phyloP scores from a whole-genome alignment of 2,113 vertebrate species.

The Alexandromys fortis region DNA sequence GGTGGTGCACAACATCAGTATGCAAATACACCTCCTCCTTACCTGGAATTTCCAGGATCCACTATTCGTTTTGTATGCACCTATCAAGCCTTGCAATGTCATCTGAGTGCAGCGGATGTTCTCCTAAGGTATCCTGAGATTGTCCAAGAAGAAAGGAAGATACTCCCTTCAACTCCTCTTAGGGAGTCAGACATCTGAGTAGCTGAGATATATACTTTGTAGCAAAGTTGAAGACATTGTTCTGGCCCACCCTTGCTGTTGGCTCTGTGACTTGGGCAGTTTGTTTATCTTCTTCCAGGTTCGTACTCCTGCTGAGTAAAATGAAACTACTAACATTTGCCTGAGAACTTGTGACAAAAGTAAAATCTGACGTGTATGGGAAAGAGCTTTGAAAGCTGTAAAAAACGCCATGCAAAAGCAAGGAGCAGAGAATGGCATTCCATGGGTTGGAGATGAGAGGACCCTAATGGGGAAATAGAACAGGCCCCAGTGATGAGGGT shows the following conservation, averaged over 20 bases:
- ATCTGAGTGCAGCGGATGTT: not conserved
- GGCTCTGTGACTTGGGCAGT: slow-evolving; percentile 64
- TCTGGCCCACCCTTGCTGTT: not conserved
- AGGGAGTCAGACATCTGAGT: not conserved
- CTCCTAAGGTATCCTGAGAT: not conserved
- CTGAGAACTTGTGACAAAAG: slow-evolving; percentile 18
- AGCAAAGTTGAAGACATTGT: not conserved
- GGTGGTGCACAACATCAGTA: not conserved
- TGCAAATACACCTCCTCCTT: not conserved
- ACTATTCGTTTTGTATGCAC: not conserved
- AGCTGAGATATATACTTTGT: slow-evolving; percentile 9
- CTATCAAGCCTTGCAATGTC: not conserved
- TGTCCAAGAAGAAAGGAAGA: slow-evolving; percentile 26
- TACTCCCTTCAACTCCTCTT: not conserved
- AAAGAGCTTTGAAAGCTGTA: slow-evolving; percentile 45
- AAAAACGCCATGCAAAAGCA: slow-evolving; percentile 43
- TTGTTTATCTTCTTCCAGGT: slow-evolving; percentile 65
- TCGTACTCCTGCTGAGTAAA: slow-evolving; percentile 21
- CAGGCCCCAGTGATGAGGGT: not conserved
- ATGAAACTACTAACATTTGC: slow-evolving; percentile 49
- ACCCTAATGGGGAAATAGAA: not conserved
- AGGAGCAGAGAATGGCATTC: not conserved
- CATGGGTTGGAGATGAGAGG: not conserved
- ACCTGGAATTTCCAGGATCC: slow-evolving; percentile 31
- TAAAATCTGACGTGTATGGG: slow-evolving; percentile 5